These are phyloP conservation scores for Drosophila demipolita DNA, from an alignment of 2,888 invertebrate genomes.

Conservation along the genomic window DNA sequence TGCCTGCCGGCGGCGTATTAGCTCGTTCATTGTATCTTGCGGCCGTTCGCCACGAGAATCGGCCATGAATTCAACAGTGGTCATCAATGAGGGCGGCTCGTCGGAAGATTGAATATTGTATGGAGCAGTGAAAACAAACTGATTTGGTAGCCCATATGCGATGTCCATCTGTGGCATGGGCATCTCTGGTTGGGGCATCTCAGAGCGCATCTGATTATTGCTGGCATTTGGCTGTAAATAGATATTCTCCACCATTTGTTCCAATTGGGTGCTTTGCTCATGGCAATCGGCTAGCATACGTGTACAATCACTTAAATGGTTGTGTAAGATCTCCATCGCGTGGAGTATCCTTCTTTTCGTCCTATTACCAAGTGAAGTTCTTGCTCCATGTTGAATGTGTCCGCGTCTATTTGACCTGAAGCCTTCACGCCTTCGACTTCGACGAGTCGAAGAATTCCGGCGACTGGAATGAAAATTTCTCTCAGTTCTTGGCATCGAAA, in stretches of 20 bases:
- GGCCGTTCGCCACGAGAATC: conserved; percentile 1
- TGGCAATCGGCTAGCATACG: neutral
- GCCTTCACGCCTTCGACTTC: no score
- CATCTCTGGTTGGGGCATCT: neutral
- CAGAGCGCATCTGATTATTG: neutral
- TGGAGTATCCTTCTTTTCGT: neutral
- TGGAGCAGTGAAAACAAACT: neutral
- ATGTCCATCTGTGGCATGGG: neutral
- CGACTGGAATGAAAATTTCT: neutral
- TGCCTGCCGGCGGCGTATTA: neutral
- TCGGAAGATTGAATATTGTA: neutral
- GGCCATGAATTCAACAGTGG: neutral
- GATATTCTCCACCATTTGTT: neutral
- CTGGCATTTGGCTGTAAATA: no score
- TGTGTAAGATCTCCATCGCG: neutral
- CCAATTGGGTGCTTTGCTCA: neutral
- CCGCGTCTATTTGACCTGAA: neutral
- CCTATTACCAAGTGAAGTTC: neutral
- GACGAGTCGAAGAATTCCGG: no score
- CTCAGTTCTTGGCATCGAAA: neutral
- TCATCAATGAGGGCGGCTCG: neutral
- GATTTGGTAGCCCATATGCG: neutral
- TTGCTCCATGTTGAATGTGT: neutral
- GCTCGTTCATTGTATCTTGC: neutral
- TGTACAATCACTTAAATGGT: neutral